Evolutionary conservation across 1,140 invertebrate genomes (phyloP), one percentile per base, ranked within the genome.

Genomic region (Polyergus mexicanus): DNA sequence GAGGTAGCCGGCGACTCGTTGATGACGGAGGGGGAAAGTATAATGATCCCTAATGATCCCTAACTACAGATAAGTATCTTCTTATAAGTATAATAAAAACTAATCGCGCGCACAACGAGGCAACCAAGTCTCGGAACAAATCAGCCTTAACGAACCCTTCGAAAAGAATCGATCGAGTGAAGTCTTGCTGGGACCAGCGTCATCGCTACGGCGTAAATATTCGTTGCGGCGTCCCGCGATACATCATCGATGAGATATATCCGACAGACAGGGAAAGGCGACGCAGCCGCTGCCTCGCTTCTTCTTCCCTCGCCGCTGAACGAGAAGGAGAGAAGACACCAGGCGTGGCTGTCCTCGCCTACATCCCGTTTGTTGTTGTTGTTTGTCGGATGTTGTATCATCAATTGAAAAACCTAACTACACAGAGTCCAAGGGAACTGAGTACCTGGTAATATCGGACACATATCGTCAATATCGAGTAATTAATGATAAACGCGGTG

Each of bases 331-430:
- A 38, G 62, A 62, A 35, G 58, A 41, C 41, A 44, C 65, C 51
- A 60, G 41, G 74, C 35, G 65, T 76, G 81, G 22, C 51, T 35
- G 58, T 75, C 63, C 69, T 81, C 56, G 44, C 84, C 71, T n/a
- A 78, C 78, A 76, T 47, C 58, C 87, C 84, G 44, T 72, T 2
- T 51, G 22, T 71, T 28, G 25, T 28, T 28, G 78, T 58, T 81
- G 54, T 25, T 58, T 84, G 71, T 60, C 60, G 35, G 47, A 56
- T 69, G 62, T 77, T 80, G 60, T 71, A 4, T 74, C 47, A 68
- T 91, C 83, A 91, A 92, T 92, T 92, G 85, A 93, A 94, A 93
- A 94, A 94, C 89, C 92, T 94, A 94, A 93, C 93, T 93, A 93
- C 92, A 91, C 88, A 90, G 90, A 90, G 90, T 92, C 89, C 88